Conservation (phyloP, 2,797 vertebrate genomes). For the Threskiornis aethiopicus region DNA sequence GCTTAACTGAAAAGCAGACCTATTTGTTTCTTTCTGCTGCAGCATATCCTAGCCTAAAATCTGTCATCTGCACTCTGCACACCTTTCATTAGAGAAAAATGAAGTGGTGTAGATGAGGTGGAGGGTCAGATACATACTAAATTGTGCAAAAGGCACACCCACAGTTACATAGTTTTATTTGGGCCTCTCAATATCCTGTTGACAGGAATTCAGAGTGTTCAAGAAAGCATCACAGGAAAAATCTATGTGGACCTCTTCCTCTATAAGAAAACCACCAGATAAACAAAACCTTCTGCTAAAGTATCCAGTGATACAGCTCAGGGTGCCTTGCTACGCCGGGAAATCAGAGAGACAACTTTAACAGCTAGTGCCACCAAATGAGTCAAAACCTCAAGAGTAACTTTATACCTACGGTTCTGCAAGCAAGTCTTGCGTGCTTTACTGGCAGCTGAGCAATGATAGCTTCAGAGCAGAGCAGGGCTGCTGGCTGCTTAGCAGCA, state of each 20-base stretch:
- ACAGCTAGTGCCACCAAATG: background rate
- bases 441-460: background rate
- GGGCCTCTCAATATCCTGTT: background rate
- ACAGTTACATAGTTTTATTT: background rate
- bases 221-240: background rate
- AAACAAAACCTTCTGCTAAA: slow-evolving; percentile 4
- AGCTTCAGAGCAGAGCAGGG: background rate
- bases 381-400: slow-evolving; percentile 23
- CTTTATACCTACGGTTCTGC: background rate
- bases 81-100: background rate
- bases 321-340: accelerated
- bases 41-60: background rate
- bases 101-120: background rate
- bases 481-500: background rate
- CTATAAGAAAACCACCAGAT: background rate
- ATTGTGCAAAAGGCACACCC: background rate
- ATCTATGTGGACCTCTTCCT: background rate
- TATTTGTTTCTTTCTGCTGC: background rate
- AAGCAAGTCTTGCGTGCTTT: background rate
- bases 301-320: background rate
- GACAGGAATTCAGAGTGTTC: background rate
- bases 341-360: background rate
- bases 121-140: background rate
- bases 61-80: background rate
- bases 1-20: background rate